phyloP scores from a whole-genome alignment of 2,797 vertebrate species.

The Pempheris klunzingeri region DNA sequence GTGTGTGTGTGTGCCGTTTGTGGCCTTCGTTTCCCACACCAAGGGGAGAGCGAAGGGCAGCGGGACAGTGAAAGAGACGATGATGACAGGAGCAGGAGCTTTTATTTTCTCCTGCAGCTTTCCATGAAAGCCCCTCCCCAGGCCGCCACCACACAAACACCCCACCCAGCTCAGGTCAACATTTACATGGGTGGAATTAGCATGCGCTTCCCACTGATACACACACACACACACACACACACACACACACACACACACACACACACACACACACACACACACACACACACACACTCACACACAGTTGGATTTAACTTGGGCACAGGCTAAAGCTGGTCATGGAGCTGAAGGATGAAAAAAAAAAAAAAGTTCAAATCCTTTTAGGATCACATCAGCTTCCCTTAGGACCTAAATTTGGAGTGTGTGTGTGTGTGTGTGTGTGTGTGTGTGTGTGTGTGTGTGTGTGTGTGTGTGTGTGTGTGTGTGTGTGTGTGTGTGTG shows the following conservation, averaged over 20 bases:
- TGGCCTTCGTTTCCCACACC: conserved; percentile 56
- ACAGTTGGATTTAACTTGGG: conserved; percentile 45
- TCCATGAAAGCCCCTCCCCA: conserved; percentile 59
- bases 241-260: conserved; percentile 52
- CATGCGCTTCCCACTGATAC: conserved; percentile 57
- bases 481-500: conserved; percentile 10
- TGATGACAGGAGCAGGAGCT: conserved; percentile 68
- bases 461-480: not conserved
- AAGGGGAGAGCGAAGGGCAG: conserved; percentile 48
- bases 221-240: conserved; percentile 24
- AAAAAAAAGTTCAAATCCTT: conserved; percentile 40
- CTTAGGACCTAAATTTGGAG: conserved; percentile 50
- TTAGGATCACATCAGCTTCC: conserved; percentile 62
- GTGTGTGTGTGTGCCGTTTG: conserved; percentile 42
- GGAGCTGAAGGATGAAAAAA: conserved; percentile 41
- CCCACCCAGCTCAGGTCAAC: conserved; percentile 78
- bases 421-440: conserved; percentile 32
- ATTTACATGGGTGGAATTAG: conserved; percentile 79
- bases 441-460: conserved; percentile 33
- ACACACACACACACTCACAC: conserved; percentile 52
- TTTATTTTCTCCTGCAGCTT: conserved; percentile 63
- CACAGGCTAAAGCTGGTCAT: conserved; percentile 49
- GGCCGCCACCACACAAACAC: conserved; percentile 70
- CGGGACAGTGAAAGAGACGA: conserved; percentile 39
- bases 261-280: conserved; percentile 23